phyloP scores from a whole-genome alignment of 35 echinoderm and acorn worm species.

The Heliocidaris tuberculata region DNA sequence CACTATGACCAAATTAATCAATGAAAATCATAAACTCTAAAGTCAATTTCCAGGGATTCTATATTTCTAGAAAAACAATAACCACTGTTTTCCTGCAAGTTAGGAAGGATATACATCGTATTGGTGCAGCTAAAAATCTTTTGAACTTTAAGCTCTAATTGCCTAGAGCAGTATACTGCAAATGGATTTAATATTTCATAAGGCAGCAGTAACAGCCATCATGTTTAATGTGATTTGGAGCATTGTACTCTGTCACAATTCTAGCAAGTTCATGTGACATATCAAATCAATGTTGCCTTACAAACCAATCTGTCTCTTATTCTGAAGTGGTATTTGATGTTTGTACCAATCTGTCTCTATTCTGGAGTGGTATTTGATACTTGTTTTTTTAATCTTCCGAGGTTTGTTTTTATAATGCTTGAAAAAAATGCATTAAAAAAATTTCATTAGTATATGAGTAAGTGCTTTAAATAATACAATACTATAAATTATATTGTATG shows the following conservation, averaged over 20 bases:
- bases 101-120: no score
- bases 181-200: slow-evolving; percentile 5
- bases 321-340: not conserved
- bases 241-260: not conserved
- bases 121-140: not conserved
- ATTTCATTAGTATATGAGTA: not conserved
- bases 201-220: not conserved
- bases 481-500: no score
- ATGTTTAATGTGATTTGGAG: not conserved
- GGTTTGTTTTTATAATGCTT: not conserved
- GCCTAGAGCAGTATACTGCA: not conserved
- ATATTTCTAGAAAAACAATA: not conserved
- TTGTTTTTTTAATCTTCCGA: not conserved
- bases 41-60: not conserved
- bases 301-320: not conserved
- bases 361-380: not conserved
- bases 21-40: not conserved
- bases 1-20: not conserved
- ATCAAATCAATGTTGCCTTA: not conserved
- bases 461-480: not conserved
- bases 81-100: no score
- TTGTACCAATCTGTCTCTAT: not conserved
- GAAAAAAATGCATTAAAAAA: not conserved
- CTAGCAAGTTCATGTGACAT: not conserved
- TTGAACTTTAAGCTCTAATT: not conserved